Percentiles rank a stretch among this genome's conserved stretches.
phyloP scores from a whole-genome alignment of 2,113 vertebrate genomes.

The Picathartes gymnocephalus region DNA sequence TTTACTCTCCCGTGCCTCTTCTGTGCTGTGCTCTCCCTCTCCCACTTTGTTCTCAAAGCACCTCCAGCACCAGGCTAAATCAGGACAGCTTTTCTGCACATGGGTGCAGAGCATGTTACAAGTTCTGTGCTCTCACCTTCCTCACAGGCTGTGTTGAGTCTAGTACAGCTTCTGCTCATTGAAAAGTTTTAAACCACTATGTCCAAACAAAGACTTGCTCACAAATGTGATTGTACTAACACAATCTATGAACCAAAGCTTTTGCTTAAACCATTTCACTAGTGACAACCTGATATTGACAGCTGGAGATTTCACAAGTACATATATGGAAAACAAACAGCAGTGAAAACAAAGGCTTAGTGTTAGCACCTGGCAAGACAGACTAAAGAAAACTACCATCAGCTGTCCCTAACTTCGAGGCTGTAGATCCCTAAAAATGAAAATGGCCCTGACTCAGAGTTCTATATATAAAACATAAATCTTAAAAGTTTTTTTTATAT shows the following conservation, averaged over 20 bases:
- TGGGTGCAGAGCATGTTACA: background rate
- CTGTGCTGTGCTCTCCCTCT: background rate
- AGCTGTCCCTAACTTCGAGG: background rate
- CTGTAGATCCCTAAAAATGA: background rate
- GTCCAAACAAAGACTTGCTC: background rate
- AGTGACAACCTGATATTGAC: background rate
- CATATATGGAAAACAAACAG: background rate
- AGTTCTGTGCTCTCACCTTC: background rate
- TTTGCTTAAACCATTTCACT: background rate
- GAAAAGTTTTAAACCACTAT: background rate
- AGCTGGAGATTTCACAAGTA: background rate
- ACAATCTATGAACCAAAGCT: background rate
- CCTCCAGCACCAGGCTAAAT: accelerated
- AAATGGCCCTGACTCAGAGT: background rate
- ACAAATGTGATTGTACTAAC: background rate
- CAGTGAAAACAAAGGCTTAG: background rate
- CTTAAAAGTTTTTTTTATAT: background rate
- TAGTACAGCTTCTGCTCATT: background rate
- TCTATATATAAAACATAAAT: background rate
- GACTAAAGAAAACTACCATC: background rate
- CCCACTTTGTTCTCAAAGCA: background rate
- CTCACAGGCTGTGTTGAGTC: background rate
- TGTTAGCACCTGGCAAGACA: background rate
- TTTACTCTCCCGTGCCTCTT: background rate
- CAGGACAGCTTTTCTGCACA: background rate